These are phyloP conservation scores for Pandemis heparana DNA, from an alignment of 2,888 invertebrate genomes.

Conservation along the genomic window DNA sequence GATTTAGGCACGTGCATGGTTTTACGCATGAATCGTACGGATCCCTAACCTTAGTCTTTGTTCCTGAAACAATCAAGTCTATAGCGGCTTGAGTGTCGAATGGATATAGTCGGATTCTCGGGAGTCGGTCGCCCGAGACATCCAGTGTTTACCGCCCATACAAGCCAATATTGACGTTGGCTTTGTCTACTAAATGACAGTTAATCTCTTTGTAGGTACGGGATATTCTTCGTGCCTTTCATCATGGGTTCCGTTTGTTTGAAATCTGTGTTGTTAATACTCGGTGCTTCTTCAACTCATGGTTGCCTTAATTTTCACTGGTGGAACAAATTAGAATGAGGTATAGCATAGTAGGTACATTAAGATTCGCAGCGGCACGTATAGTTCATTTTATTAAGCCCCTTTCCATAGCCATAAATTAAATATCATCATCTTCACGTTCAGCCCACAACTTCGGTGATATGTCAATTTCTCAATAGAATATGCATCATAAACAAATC, in stretches of 20 bases:
- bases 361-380: not conserved
- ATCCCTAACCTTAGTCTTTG: constrained; percentile 55
- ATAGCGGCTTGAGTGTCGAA: constrained; percentile 56
- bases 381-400: not conserved
- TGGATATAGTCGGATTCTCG: constrained; percentile 66
- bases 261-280: constrained; percentile 32
- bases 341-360: not conserved
- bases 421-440: not conserved
- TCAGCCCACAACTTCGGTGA: not conserved
- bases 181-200: constrained; percentile 76
- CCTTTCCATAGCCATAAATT: not conserved
- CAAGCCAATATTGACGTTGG: constrained; percentile 81
- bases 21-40: constrained; percentile 13
- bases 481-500: constrained; percentile 40
- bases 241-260: constrained; percentile 54
- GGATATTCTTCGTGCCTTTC: constrained; percentile 67
- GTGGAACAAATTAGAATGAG: not conserved
- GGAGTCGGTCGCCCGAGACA: constrained; percentile 66
- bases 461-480: constrained; percentile 34
- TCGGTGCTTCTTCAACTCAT: not conserved
- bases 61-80: constrained; percentile 56
- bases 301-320: not conserved
- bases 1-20: not conserved
- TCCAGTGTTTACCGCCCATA: constrained; percentile 72
- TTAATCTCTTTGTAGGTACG: constrained; percentile 71